Base-by-base conservation (phyloP, 2,888 invertebrate species). In the Byasa hedistus region DNA sequence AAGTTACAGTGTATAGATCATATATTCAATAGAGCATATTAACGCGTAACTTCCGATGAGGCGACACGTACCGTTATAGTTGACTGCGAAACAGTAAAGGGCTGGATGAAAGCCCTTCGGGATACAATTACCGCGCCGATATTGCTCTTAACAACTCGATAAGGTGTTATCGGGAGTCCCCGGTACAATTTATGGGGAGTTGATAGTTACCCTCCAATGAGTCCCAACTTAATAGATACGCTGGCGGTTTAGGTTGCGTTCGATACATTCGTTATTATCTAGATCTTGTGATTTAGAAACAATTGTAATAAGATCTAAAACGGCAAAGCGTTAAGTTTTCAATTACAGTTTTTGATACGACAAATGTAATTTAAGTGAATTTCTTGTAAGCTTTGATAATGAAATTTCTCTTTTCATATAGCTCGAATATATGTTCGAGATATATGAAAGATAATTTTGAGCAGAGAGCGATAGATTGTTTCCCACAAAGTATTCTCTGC, bases 61-160 rank as follows among this genome's bases (percentile, higher is more conserved):
- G 12, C 55, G 61, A 22, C 32, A 61, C 24, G 27, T 58, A 61
- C 57, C 21, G 24, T 22, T 24, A 21, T 36, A 32, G n/a, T 58
- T 57, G 54, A 27, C 55, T 58, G 62, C 54, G 64, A 48, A 71
- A 69, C 72, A 73, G 72, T 83, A 83, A 84, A 82, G 79, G 82
- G 78, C 80, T 80, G 83, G 82, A 87, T 80, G 86, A 76, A 72
- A 67, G 66, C 75, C 79, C 85, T 84, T 80, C 82, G 80, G 84
- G 86, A 79, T 78, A 79, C 84, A 82, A 86, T 86, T 82, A 85
- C 82, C 79, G 82, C 81, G 39, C 84, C 85, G 85, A 89, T 89
- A 88, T 85, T 82, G 82, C 83, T 78, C 83, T 80, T 82, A 84
- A 86, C 85, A 82, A 80, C 83, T 83, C 86, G 89, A 89, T 89